These are phyloP conservation scores for Thera britannica DNA, from an alignment of 2,888 invertebrate species.

Conservation along the genomic window DNA sequence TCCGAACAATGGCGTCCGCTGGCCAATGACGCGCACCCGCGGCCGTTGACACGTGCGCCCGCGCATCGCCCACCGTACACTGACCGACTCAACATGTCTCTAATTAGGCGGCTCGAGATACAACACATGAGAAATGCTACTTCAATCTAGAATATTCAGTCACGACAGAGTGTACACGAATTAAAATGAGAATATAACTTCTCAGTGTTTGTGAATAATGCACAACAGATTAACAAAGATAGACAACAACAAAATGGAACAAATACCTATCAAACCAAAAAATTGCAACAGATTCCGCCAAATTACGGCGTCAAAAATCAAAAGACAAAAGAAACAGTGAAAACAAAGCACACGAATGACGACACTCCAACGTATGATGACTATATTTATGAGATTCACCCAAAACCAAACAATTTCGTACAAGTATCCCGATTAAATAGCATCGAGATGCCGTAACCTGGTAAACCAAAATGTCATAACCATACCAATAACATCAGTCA, in stretches of 20 bases:
- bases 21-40: slow-evolving; percentile 77
- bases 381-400: slow-evolving; percentile 8
- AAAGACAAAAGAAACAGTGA: slow-evolving; percentile 3
- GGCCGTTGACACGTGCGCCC: slow-evolving; percentile 79
- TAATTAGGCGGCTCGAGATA: slow-evolving; percentile 34
- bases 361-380: slow-evolving; percentile 14
- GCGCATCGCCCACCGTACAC: slow-evolving; percentile 50
- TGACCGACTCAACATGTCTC: slow-evolving; percentile 22
- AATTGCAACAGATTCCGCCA: neutral
- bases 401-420: slow-evolving; percentile 16
- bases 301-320: slow-evolving; percentile 7
- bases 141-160: slow-evolving; percentile 16
- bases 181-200: neutral
- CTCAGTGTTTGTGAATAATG: neutral
- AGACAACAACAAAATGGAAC: neutral
- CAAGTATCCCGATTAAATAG: slow-evolving; percentile 28
- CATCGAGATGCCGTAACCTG: slow-evolving; percentile 23
- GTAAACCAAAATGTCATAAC: slow-evolving; percentile 34
- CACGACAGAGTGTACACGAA: slow-evolving; percentile 2
- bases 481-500: slow-evolving; percentile 41
- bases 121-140: slow-evolving; percentile 11
- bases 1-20: slow-evolving; percentile 66
- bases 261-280: neutral
- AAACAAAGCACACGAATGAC: slow-evolving; percentile 11
- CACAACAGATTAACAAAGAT: neutral